Evolutionary conservation across 2,113 vertebrate species (phyloP), one percentile per base, ranked within the genome.

Genomic region (Callionymus lyra): DNA sequence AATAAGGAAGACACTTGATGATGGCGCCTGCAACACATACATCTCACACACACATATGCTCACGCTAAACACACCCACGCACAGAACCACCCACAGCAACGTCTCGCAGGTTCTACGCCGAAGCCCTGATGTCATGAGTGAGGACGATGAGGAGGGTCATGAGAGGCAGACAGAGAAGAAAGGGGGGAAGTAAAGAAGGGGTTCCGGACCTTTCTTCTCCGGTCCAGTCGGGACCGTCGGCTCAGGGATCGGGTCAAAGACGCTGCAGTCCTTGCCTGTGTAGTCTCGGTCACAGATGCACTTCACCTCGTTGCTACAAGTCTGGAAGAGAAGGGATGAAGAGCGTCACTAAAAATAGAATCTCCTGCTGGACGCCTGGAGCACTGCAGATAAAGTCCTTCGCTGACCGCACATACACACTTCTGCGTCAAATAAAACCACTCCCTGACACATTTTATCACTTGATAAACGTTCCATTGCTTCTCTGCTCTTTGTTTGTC

Each of bases 201-300:
- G 41, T 48, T 53, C 54, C 81, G 59, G 77, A 94, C 93, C 91
- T 85, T 94, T 95, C 69, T 87, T 85, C 76, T 94, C 92, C 0
- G 72, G 86, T 56, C 87, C 87, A 1, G 86, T 86, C 0, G 81
- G 85, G 11, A 82, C 82, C 0, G 83, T 88, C 0, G 92, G 82
- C 0, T 92, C 90, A 0, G 91, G 91, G 53, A 92, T 86, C 31
- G 92, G 93, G 74, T 97, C 92, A 16, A 80, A 86, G 10, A 96
- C 87, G 2, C 92, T 96, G 86, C 92, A 96, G 82, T 96, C 92
- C 77, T 93, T 97, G 56, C 93, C 93, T 0, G 92, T 97, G 86
- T 91, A 92, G 68, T 95, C 92, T 0, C 88, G 50, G 69, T 91
- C 85, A 60, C 93, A 97, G 84, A 97, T 96, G 53, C 92, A 97